phyloP scores from a whole-genome alignment of 2,113 vertebrate genomes.

The Syrmaticus mikado region DNA sequence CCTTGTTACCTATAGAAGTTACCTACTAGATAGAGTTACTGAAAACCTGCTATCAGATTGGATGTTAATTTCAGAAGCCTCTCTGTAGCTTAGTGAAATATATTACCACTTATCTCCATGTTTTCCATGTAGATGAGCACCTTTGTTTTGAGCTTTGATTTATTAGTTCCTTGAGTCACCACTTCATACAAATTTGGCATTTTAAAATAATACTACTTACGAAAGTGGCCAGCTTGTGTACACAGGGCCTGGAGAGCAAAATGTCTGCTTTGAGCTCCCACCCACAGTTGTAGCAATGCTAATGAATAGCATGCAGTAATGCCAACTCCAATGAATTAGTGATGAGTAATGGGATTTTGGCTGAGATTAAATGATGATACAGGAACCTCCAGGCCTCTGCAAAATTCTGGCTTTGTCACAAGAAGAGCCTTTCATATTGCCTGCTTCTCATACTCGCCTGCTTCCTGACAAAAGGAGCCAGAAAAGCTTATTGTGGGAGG shows the following conservation, averaged over 20 bases:
- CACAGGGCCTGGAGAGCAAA: background rate
- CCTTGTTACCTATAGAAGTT: background rate
- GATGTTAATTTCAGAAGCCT: background rate
- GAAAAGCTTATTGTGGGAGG: background rate
- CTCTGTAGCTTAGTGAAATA: background rate
- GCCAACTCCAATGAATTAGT: conserved; percentile 39
- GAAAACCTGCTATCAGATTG: background rate
- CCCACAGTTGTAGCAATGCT: background rate
- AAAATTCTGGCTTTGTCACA: background rate
- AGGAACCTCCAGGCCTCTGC: conserved; percentile 24
- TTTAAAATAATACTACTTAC: conserved; percentile 41
- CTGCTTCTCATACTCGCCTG: rapidly evolving
- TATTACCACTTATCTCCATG: background rate
- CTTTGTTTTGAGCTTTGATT: conserved; percentile 16
- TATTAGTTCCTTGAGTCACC: conserved; percentile 19
- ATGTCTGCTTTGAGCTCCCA: conserved; percentile 3
- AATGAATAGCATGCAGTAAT: background rate
- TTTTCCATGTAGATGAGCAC: background rate
- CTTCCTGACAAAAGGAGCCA: background rate
- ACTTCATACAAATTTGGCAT: conserved; percentile 17
- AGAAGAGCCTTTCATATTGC: background rate
- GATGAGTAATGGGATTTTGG: conserved; percentile 46
- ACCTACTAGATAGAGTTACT: rapidly evolving
- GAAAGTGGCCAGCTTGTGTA: conserved; percentile 48
- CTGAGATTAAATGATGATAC: background rate